Evolutionary conservation across 30 jellyfish, hydroid and myxozoan species (phyloP).

Genomic region (Pseudorhiza aurosa): DNA sequence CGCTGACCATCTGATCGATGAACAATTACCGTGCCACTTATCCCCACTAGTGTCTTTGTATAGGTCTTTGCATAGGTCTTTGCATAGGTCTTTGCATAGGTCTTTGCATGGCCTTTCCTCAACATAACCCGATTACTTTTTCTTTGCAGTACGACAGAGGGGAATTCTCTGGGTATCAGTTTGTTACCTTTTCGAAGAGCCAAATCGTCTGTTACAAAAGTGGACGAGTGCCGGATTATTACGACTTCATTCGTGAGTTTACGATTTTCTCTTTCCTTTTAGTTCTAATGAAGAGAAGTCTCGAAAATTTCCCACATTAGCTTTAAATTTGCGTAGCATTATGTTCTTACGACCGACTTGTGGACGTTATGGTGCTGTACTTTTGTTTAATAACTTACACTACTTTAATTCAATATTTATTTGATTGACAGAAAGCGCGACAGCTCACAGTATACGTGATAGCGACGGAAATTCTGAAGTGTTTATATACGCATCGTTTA

Average conservation of each 20-base stretch:
- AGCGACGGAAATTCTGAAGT: constrained; percentile 24
- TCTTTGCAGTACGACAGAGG: constrained; percentile 78
- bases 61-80: no score
- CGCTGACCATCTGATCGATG: no score
- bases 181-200: constrained; percentile 69
- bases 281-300: no score
- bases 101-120: no score
- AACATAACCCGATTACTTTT: neutral
- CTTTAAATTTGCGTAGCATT: no score
- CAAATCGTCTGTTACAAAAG: constrained; percentile 81
- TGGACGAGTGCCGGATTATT: constrained; percentile 68
- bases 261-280: no score
- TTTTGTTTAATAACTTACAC: neutral
- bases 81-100: no score
- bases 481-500: constrained; percentile 50
- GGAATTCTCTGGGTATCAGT: constrained; percentile 5
- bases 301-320: no score
- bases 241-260: constrained; percentile 85
- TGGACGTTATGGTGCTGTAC: no score
- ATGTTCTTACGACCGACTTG: no score
- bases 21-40: no score
- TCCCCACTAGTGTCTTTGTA: no score
- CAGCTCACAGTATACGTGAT: constrained; percentile 29
- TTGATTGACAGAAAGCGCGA: constrained; percentile 45
- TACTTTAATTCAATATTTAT: neutral